phyloP scores from a whole-genome alignment of 2,888 invertebrate genomes.

The Augochlorella aurata region DNA sequence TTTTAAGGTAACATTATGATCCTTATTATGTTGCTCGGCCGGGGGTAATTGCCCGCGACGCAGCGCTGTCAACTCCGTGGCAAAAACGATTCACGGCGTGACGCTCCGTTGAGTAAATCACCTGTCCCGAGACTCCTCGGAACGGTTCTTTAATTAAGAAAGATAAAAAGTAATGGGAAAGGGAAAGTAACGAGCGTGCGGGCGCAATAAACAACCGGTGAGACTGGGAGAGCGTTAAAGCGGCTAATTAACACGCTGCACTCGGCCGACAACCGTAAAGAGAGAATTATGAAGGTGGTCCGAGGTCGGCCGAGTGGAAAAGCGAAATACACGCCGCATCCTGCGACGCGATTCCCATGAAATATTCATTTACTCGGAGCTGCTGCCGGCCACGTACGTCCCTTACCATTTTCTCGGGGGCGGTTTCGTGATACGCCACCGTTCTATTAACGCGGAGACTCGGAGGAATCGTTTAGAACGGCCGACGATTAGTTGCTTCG shows the following conservation, averaged over 20 bases:
- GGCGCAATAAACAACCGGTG: background rate
- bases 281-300: slow-evolving; percentile 32
- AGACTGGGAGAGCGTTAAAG: background rate
- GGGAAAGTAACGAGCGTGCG: background rate
- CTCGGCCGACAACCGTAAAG: background rate
- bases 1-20: background rate
- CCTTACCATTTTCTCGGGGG: background rate
- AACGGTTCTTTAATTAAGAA: slow-evolving; percentile 17
- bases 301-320: slow-evolving; percentile 13
- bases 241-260: slow-evolving; percentile 27
- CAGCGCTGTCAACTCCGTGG: background rate
- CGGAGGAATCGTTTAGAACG: background rate
- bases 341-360: slow-evolving; percentile 26
- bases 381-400: slow-evolving; percentile 30
- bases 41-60: background rate
- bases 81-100: background rate
- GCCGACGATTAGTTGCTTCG: background rate
- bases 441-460: background rate
- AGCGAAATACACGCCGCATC: slow-evolving; percentile 13
- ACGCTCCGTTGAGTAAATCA: background rate
- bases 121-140: background rate
- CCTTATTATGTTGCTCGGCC: background rate
- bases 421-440: background rate
- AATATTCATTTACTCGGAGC: slow-evolving; percentile 42
- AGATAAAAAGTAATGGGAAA: background rate